Base-by-base conservation (phyloP, 2,888 invertebrate genomes). In the Lissonota sp. region DNA sequence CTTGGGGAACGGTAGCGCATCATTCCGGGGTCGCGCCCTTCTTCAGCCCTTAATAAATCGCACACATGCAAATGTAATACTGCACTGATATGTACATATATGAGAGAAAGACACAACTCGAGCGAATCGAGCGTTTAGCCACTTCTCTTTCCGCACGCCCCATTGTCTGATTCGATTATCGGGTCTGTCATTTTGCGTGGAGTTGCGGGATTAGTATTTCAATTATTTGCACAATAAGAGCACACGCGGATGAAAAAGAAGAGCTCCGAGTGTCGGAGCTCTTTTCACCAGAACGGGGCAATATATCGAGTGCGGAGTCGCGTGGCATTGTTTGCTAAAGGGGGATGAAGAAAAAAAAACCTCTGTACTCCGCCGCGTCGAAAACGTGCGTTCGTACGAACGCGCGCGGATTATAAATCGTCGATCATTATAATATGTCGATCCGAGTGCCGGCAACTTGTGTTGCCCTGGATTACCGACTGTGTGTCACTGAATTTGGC, bases 201-300 rank as follows among this genome's bases (percentile, higher is more conserved):
- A 75, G 63, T 75, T 85, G 85, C 84, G 81, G 89, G 92, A 92
- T 92, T 92, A 92, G 89, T 88, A 88, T 92, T 92, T 91, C 92
- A 91, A 91, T 92, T 92, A 92, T 92, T 92, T 92, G 88, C 86
- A 89, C 90, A 90, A 90, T 88, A 85, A 87, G 86, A 86, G 76
- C 67, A 60, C 79, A n/a, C n/a, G n/a, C n/a, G n/a, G n/a, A n/a
- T n/a, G n/a, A n/a, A n/a, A n/a, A 12, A 12, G 6, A 51, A 12
- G 12, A 6, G 1, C 6, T 0, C 5, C 12, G 14, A 14, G 53
- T 7, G 46, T 55, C 46, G n/a, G n/a, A 49, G 75, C 57, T 67
- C 58, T 71, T 62, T 75, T 37, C 79, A 77, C 76, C 71, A n/a
- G n/a, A n/a, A 79, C 82, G 72, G 77, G 86, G 84, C 85, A 87